Evolutionary conservation across 2,888 invertebrate species (phyloP), one percentile per base, ranked within the genome.

Genomic region (Deilephila porcellus): DNA sequence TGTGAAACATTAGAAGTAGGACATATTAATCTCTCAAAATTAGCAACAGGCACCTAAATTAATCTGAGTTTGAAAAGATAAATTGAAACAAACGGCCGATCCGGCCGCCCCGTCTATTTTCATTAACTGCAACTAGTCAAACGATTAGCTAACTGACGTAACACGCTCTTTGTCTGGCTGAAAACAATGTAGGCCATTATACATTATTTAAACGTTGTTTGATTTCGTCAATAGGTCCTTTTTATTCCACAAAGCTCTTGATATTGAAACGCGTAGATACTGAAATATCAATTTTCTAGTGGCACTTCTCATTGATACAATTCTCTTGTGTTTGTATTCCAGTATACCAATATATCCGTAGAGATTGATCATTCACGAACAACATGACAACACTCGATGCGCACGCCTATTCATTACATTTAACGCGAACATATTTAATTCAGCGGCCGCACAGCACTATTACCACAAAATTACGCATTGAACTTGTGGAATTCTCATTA

Each of bases 401-500:
- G 56, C 5, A 56, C 19, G 56, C 56, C 17, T 56, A 56, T 56
- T 56, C n/a, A 56, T 14, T 45, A 45, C 45, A 56, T 56, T 56
- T 14, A 56, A n/a, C 5, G 53, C 19, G 53, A 56, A 6, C 19
- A 56, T 5, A 14, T 45, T 11, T 45, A 45, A 45, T 45, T 45
- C 14, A 45, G 45, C 7, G n/a, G 7, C 6, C 5, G 56, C 6
- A 56, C 4, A 56, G 19, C 56, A 45, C 20, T 25, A 52, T 45
- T 25, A 14, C 52, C 45, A 72, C 74, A 20, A 60, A 73, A 74
- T 77, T 77, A 76, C 75, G 77, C 75, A 74, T 75, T 60, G 73
- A 71, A 64, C 76, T 83, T 82, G 71, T 73, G 64, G 79, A 82
- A 84, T 81, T 73, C 79, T 83, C 77, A 79, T 85, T 86, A 85